Conservation (phyloP, 1,140 invertebrate species). For the Papilio polyxenes region DNA sequence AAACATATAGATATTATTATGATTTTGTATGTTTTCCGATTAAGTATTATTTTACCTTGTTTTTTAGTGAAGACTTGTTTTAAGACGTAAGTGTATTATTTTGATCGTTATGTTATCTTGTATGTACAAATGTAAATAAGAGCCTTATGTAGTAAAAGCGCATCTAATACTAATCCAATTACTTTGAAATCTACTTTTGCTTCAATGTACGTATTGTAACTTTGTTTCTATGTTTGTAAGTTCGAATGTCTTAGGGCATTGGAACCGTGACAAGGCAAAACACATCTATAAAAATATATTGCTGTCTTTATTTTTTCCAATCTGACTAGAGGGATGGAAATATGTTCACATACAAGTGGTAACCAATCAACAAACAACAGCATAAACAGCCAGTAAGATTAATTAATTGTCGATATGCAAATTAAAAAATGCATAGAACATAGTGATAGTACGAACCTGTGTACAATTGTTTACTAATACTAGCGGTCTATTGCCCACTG, state of each 20-base stretch:
- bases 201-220: background rate
- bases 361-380: too few species aligned
- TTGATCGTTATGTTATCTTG: slow-evolving; percentile 19
- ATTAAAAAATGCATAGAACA: background rate
- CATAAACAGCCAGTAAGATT: too few species aligned
- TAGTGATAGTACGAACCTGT: background rate
- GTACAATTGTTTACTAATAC: slow-evolving; percentile 28
- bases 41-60: too few species aligned
- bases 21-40: too few species aligned
- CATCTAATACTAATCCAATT: background rate
- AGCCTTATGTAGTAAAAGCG: slow-evolving; percentile 5
- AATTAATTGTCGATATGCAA: background rate
- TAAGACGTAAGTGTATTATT: slow-evolving; percentile 12
- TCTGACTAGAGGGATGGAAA: background rate
- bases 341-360: too few species aligned
- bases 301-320: background rate
- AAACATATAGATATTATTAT: too few species aligned
- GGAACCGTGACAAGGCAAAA: too few species aligned
- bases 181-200: background rate
- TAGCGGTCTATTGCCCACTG: background rate
- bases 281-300: too few species aligned
- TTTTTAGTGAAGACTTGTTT: background rate
- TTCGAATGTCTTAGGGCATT: too few species aligned
- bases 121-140: slow-evolving; percentile 17
- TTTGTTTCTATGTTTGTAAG: too few species aligned